These are phyloP conservation scores for Babylonia areolata DNA, from an alignment of 1,140 invertebrate species.

Conservation along the genomic window DNA sequence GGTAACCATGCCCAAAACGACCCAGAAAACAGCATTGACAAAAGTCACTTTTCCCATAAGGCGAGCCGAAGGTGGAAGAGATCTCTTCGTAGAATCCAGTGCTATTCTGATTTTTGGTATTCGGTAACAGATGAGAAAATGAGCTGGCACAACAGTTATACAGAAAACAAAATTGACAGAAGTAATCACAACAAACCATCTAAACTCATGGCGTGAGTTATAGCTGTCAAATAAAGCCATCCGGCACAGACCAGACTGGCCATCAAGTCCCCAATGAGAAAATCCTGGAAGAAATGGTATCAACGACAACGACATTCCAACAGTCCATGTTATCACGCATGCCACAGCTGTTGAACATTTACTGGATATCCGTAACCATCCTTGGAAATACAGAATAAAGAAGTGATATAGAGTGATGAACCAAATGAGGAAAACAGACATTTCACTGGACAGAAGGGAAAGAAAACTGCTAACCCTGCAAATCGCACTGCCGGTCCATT, in stretches of 20 bases:
- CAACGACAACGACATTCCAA: slow-evolving; percentile 15
- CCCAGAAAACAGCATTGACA: too few relatives aligned
- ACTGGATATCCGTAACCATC: not conserved
- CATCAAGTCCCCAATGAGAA: slow-evolving; percentile 48
- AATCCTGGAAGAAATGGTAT: slow-evolving; percentile 34
- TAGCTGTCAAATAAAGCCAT: not conserved
- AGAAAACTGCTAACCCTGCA: slow-evolving; percentile 36
- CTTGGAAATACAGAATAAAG: not conserved
- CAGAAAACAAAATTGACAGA: not conserved
- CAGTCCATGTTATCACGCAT: slow-evolving; percentile 13
- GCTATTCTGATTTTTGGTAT: not conserved
- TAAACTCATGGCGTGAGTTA: not conserved
- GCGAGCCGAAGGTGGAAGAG: too few relatives aligned
- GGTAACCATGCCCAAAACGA: too few relatives aligned
- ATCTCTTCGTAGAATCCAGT: not conserved
- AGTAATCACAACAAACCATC: not conserved
- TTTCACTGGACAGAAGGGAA: slow-evolving; percentile 41
- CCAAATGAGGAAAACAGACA: slow-evolving; percentile 36
- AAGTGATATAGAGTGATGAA: slow-evolving; percentile 52
- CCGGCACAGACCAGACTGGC: slow-evolving; percentile 47
- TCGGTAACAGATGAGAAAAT: not conserved
- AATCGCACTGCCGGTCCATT: slow-evolving; percentile 26
- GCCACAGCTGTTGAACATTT: not conserved
- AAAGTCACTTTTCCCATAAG: too few relatives aligned
- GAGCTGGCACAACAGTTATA: not conserved